Conservation (phyloP, 2,797 vertebrate genomes). For the Sebastes paucispinis region DNA sequence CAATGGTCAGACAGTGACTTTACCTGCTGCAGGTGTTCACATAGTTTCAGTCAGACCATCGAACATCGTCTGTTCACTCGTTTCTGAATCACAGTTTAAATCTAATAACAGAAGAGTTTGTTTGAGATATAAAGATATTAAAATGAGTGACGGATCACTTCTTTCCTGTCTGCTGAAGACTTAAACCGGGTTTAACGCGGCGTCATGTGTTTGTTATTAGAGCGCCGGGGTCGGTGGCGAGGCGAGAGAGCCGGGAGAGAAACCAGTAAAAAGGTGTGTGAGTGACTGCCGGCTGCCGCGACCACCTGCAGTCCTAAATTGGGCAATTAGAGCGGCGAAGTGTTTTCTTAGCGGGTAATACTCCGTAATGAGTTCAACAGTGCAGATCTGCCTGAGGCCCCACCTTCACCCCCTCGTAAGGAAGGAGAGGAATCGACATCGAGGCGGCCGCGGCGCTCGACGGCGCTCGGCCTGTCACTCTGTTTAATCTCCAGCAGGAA, state of each 20-base stretch:
- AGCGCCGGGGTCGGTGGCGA: not conserved
- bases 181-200: not conserved
- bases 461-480: conserved; percentile 63
- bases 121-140: not conserved
- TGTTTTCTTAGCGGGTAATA: conserved; percentile 79
- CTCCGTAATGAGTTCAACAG: conserved; percentile 79
- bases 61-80: not conserved
- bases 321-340: conserved; percentile 75
- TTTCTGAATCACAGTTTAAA: not conserved
- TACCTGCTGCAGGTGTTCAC: not conserved
- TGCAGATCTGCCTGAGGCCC: conserved; percentile 64
- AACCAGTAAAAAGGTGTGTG: conserved; percentile 34
- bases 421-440: conserved; percentile 17
- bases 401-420: conserved; percentile 58
- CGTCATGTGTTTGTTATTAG: conserved; percentile 56
- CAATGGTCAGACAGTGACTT: not conserved
- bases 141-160: not conserved
- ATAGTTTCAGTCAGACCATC: not conserved
- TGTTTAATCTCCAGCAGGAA: conserved; percentile 63
- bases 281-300: conserved; percentile 48
- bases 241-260: not conserved
- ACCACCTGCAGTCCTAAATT: conserved; percentile 79
- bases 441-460: not conserved
- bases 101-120: not conserved
- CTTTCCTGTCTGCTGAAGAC: not conserved